Base-by-base conservation (phyloP, 2,113 vertebrate species). In the Octodon degus region DNA sequence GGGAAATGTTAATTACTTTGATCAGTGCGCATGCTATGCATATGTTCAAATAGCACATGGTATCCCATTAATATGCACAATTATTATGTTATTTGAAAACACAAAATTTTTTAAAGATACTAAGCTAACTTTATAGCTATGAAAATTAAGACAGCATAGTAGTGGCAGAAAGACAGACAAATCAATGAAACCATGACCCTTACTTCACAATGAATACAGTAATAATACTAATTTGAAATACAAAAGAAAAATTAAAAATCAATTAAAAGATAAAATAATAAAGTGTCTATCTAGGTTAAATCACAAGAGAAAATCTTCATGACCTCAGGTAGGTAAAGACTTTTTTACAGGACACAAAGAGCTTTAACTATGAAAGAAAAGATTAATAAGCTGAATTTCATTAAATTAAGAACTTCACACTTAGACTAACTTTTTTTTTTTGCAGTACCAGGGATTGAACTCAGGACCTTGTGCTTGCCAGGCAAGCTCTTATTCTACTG, bases 241-340 rank as follows among this genome's bases (percentile, higher is more conserved):
- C 30, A 47, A 47, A 77, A 77, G 40, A 47, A 27, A 86, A 74
- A 82, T 82, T 60, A 96, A 16, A 96, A 94, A 97, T 89, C 12
- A 9, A 77, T 95, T 32, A 70, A 95, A 81, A 92, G 37, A 7
- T 63, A 94, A 95, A 95, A 60, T 24, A 90, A 25, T 89, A 93
- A 96, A 43, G 47, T 47, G 60, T 76, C 47, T 87, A 93, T 76
- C 47, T 87, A 93, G 22, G 80, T 74, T 30, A 93, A 89, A 62
- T 19, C 82, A 55, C 40, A 72, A 25, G 62, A 25, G 50, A 88
- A 70, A 96, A 85, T 50, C 27, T 92, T 92, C 12, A 37, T 90
- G 25, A 96, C n/a, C n/a, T 89, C 94, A 32, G 14, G 32, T 91
- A 96, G 62, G 11, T 32, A 93, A 93, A 94, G 14, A 93, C 90